Evolutionary conservation across 2,113 vertebrate species (phyloP).

Genomic region (Pungitius pungitius): DNA sequence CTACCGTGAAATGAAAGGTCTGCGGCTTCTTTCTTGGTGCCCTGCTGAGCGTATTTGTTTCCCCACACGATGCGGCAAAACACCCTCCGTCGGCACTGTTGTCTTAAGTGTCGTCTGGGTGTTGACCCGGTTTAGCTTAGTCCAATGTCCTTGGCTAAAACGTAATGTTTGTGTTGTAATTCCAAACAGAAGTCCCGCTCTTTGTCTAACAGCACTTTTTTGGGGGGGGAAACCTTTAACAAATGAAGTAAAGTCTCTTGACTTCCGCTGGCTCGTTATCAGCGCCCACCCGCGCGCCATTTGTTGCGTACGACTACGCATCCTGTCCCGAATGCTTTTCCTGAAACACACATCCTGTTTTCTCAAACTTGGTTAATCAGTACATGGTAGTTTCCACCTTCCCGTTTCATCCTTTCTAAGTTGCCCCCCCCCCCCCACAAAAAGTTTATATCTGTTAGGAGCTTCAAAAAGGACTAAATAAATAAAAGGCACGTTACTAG

Average conservation of each 20-base stretch:
- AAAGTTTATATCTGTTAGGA: neutral
- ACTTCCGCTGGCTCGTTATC: slow-evolving; percentile 34
- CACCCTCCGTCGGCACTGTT: neutral
- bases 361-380: slow-evolving; percentile 7
- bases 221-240: neutral
- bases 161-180: no score
- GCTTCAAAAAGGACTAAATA: neutral
- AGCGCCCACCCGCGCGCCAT: slow-evolving; percentile 6
- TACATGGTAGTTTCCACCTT: neutral
- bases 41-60: slow-evolving; percentile 18
- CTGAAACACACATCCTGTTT: slow-evolving; percentile 58
- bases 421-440: no score
- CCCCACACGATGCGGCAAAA: slow-evolving; percentile 8
- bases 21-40: neutral
- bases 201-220: neutral
- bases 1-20: neutral
- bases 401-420: no score
- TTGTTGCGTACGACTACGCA: neutral
- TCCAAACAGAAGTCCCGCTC: slow-evolving; percentile 2
- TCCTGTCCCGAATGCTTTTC: slow-evolving; percentile 33
- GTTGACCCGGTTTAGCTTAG: neutral
- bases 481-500: neutral
- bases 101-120: neutral
- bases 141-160: no score
- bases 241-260: neutral